Base-by-base conservation (phyloP, 2,888 invertebrate genomes). In the Pollenia amentaria region DNA sequence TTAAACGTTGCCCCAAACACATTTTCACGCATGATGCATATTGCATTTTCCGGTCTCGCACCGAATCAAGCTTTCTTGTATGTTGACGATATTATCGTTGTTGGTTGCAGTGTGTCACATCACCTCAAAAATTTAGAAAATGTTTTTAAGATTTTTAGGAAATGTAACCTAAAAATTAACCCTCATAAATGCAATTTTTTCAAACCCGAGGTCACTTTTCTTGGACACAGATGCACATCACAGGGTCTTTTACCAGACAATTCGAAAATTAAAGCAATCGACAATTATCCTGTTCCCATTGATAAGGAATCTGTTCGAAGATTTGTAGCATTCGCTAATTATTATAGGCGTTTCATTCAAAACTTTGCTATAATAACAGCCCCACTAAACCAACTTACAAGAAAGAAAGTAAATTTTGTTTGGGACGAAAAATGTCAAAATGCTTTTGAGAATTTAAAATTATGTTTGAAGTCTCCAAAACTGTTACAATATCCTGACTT, bases 11-110 rank as follows among this genome's bases (percentile, higher is more conserved):
- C 55, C 6, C 70, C 55, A 14, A 72, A 72, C 21, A 18, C 87
- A 79, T 91, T 91, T 79, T 86, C 85, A 70, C 29, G 89, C 67
- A 89, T 90, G 88, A 89, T 90, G 90, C 76, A 87, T 1, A 87
- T 89, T 11, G 88, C 89, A 12, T 89, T 90, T 78, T 81, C 89
- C 9, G 88, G 88, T 7, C 73, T 84, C 29, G 9, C 73, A 7
- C 72, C 73, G 40, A 73, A 84, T 40, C 64, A 57, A 18, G 65
- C 72, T 48, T 75, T 84, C 65, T 78, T 89, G 16, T 89, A 89
- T 64, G 88, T 90, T 73, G 89, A 89, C 75, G 88, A 90, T 69
- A 72, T 89, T 16, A 88, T 89, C n/a, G 38, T 80, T 10, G 38
- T 62, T 3, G 65, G 76, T 14, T 69, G 75, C 51, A 80, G 84